Base-by-base conservation (phyloP, 2,888 invertebrate genomes). In the Silvanus unidentatus region DNA sequence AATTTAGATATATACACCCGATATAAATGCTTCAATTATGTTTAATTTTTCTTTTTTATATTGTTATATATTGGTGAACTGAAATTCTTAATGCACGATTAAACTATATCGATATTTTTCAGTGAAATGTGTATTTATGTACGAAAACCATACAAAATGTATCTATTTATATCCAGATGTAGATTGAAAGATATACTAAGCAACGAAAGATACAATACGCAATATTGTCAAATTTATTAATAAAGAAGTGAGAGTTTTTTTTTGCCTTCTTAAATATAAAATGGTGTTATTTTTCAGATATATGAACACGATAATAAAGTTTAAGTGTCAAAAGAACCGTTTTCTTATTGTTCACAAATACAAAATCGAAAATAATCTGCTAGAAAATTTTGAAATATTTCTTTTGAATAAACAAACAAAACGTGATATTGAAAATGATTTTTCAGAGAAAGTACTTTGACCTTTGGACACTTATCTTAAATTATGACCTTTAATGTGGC, bases 11-110 rank as follows among this genome's bases (percentile, higher is more conserved):
- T 44, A 44, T 39, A 40, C 32, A 44, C 14, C 2, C 39, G 44
- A 44, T 44, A 44, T 44, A 28, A 44, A 44, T 44, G 44, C 44
- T 44, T 44, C 44, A 44, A 44, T 44, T 44, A 35, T 36, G 44
- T 11, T 35, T 6, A 42, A 42, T 27, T 42, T 5, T 8, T 32
- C 8, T 22, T 42, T 42, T 35, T 42, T 22, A 16, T 35, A 16
- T 35, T 35, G 37, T 36, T 27, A n/a, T 11, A 10, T 15, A 22
- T 9, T 16, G 28, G n/a, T 9, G 10, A 36, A 16, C 42, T 42
- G 2, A 22, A 22, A 22, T 22, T 22, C n/a, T n/a, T 5, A 22
- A 35, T 29, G 42, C 42, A 42, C 42, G 42, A 42, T 22, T 28
- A 15, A 22, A 22, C 22, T 22, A 22, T 5, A 22, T 22, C n/a